A percentile compares a stretch with the other conserved stretches of the same genome.
Evolutionary conservation across 2,113 vertebrate species (phyloP).

Genomic region (Lasiurus cinereus): DNA sequence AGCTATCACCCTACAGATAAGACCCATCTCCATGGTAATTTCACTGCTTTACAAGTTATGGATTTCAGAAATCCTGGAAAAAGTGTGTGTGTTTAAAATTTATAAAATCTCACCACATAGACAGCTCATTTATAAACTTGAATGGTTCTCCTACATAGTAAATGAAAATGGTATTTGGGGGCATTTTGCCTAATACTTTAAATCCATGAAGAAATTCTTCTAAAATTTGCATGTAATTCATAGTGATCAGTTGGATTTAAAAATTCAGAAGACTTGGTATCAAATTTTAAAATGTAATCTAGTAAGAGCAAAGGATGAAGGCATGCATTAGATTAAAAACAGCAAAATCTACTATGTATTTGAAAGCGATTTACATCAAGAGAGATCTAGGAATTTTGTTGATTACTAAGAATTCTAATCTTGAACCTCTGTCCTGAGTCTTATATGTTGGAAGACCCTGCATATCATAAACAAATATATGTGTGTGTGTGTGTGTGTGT

Average conservation of each 20-base stretch:
- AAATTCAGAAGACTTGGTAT: not conserved
- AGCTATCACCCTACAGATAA: not conserved
- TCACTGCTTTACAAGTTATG: not conserved
- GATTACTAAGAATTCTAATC: not conserved
- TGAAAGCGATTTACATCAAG: not conserved
- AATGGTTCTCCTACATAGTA: not conserved
- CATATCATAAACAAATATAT: not conserved
- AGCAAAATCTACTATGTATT: not conserved
- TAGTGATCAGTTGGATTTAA: not conserved
- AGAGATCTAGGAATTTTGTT: not conserved
- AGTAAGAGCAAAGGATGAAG: constrained; percentile 7
- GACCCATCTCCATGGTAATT: not conserved
- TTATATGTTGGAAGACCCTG: not conserved
- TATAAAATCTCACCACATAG: not conserved
- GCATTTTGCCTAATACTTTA: not conserved
- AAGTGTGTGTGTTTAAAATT: not conserved
- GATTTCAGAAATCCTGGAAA: constrained; percentile 20
- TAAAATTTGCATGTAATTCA: not conserved
- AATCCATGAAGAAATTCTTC: not conserved
- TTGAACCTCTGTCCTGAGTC: not conserved
- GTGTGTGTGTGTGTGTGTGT: fast-evolving
- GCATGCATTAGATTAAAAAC: not conserved
- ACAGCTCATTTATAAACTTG: not conserved
- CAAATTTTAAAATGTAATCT: not conserved
- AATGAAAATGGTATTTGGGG: not conserved